Evolutionary conservation across 2,797 vertebrate genomes (phyloP), one percentile per base, ranked within the genome.

Genomic region (Huso huso): DNA sequence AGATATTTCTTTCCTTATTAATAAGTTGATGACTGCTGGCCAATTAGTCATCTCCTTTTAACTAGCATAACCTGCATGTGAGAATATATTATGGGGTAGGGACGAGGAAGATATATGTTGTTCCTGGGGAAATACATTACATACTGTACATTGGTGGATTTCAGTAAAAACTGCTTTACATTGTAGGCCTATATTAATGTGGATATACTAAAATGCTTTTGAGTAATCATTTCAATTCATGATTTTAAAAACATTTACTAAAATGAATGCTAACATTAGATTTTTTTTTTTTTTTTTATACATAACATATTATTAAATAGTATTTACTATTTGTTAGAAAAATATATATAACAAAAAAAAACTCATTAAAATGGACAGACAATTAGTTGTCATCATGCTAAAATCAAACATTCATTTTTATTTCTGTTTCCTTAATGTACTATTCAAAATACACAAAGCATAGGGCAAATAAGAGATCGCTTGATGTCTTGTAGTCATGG

Each of bases 401-500:
- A 12, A 49, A 13, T 10, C 6, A 48, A 53, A 65, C 13, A 65
- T 8, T 18, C 8, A 52, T n/a, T 10, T 13, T 65, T 1, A 53
- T 3, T 53, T 52, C 2, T 52, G 37, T 37, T 37, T 62, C 78
- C 72, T 75, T 74, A 69, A 77, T 37, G 37, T 37, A 37, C 37
- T 37, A 37, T 37, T 37, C 37, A 37, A 37, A 37, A 37, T 67
- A 69, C 69, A 70, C 67, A 70, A 49, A 69, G 68, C 69, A 70
- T 68, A 18, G 71, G 71, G 69, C 62, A 76, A 37, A 62, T 62
- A 37, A 37, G 18, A 37, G 18, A 62, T 10, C 8, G 10, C 73
- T 75, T 71, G 68, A 68, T 76, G 71, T 69, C 60, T 61, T 69
- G 79, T 78, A 72, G 64, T 71, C 75, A 79, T 81, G 75, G 78